Conservation (phyloP, 2,888 invertebrate species). For the Drosophila kambysellisi region DNA sequence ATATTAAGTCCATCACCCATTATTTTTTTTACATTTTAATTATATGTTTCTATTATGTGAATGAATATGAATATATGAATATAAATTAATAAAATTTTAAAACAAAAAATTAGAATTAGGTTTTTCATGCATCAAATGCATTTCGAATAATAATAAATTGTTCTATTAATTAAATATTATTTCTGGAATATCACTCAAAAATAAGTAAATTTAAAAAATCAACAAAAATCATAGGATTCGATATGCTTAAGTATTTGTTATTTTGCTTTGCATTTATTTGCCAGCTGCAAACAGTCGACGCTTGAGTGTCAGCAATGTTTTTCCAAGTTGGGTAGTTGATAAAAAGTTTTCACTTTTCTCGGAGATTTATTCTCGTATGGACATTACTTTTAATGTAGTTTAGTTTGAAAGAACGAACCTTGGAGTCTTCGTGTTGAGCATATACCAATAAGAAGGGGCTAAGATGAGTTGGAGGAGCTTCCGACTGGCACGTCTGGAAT, state of each 20-base stretch:
- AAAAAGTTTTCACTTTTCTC: constrained; percentile 40
- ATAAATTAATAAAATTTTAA: not conserved
- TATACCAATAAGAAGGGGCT: not conserved
- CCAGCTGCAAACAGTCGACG: constrained; percentile 20
- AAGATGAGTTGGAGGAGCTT: not conserved
- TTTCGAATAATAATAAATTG: not conserved
- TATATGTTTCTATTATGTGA: not conserved
- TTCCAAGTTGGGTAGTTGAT: constrained; percentile 41
- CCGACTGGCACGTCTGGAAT: not conserved
- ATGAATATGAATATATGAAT: not conserved
- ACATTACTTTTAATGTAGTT: not conserved
- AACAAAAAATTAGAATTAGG: not conserved
- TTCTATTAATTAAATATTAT: not conserved
- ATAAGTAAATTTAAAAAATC: not conserved
- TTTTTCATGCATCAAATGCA: not conserved
- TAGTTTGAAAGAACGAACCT: not conserved
- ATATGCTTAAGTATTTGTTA: not conserved
- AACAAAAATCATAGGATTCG: not conserved
- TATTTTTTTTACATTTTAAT: not conserved
- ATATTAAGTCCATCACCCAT: not conserved
- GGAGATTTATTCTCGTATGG: not conserved
- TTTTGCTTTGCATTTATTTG: constrained; percentile 2
- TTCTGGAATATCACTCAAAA: not conserved
- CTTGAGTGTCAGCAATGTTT: constrained; percentile 50
- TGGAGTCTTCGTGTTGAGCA: not conserved